Base-by-base conservation (phyloP, 2,888 invertebrate genomes). In the Dendrolimus houi region DNA sequence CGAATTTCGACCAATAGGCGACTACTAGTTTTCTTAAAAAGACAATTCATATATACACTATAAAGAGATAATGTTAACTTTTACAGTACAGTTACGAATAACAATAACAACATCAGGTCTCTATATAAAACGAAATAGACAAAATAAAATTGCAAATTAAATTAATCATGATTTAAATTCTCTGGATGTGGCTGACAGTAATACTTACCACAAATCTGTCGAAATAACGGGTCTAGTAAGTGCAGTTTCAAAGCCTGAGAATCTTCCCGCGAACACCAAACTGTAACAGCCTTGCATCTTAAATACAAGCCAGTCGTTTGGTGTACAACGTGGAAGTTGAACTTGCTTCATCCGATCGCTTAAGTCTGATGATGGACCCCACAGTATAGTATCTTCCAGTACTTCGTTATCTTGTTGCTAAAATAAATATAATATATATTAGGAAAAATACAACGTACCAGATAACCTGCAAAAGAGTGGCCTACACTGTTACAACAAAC, bases 321-420 rank as follows among this genome's bases (percentile, higher is more conserved):
- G 40, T 9, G 57, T 47, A 29, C 58, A 59, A 0, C 55, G 52
- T 17, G 59, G 57, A 7, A 61, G 52, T 9, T 55, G 42, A 12
- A 59, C 54, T 10, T 53, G 40, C 1, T 13, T 10, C 14, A 58
- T 8, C 12, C 42, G 53, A 47, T 61, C 57, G 9, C 13, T 17
- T 0, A 52, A 17, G 10, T 58, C 56, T 0, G 29, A 40, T 9
- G 60, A 58, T 2, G 59, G 60, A 8, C 64, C 62, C 52, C 59
- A 64, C 13, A 64, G 54, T 7, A 62, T 29, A 9, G 60, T 62
- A 6, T 62, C 59, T 53, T 59, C 58, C 7, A 57, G 53, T 9
- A 41, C 47, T 10, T 55, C 58, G 7, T 54, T 29, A 29, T 29
- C 29, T 29, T 29, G 29, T 29, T 29, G 29, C 29, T 29, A 29